Conservation (phyloP, 2,888 invertebrate genomes). For the Tetragonisca angustula region DNA sequence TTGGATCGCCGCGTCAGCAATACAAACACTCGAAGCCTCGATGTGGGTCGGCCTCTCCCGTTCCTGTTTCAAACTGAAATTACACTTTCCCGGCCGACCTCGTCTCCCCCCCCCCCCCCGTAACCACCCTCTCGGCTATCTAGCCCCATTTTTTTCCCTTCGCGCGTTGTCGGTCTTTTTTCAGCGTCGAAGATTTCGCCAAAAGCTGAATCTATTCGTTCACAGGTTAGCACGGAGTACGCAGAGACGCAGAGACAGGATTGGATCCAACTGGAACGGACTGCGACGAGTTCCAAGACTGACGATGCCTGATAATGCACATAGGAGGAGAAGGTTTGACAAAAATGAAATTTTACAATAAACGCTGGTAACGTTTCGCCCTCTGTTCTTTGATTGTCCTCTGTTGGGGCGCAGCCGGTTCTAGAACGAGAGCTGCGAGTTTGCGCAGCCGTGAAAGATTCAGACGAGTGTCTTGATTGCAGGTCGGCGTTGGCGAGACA, state of each 20-base stretch:
- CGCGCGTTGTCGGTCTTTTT: constrained; percentile 51
- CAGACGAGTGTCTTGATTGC: not conserved
- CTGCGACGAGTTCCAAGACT: too few relatives aligned
- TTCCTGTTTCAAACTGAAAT: constrained; percentile 83
- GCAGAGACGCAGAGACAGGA: too few relatives aligned
- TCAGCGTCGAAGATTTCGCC: constrained; percentile 13
- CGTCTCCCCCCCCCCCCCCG: constrained; percentile 21
- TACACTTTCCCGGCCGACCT: constrained; percentile 78
- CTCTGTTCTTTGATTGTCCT: too few relatives aligned
- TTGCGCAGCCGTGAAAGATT: not conserved
- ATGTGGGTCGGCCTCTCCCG: constrained; percentile 80
- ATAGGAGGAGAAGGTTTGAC: not conserved
- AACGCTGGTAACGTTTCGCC: not conserved
- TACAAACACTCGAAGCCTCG: constrained; percentile 83
- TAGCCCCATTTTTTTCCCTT: constrained; percentile 53
- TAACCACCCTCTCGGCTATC: constrained; percentile 22
- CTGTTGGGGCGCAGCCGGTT: too few relatives aligned
- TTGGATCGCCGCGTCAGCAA: constrained; percentile 84
- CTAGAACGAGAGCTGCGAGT: not conserved
- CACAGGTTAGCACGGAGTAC: not conserved
- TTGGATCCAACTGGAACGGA: not conserved
- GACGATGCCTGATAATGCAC: too few relatives aligned
- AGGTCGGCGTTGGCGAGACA: not conserved
- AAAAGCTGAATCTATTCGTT: not conserved
- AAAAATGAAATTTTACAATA: not conserved